Evolutionary conservation across 2,113 vertebrate species (phyloP).

Genomic region (Scortum barcoo): DNA sequence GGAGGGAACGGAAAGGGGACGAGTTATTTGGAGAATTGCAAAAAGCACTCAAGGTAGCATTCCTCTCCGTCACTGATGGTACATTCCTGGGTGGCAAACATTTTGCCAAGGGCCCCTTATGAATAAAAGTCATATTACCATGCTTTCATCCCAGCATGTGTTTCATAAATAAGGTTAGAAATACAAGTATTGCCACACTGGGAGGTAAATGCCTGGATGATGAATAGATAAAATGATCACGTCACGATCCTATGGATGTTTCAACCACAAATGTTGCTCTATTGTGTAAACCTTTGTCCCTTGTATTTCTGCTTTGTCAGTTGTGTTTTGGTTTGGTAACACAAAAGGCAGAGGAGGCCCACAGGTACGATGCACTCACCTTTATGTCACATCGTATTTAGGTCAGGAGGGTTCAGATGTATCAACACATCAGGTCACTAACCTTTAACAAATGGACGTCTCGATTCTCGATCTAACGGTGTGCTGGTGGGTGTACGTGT

Average conservation of each 20-base stretch:
- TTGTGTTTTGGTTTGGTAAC: slow-evolving; percentile 37
- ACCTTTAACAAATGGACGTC: slow-evolving; percentile 49
- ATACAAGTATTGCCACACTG: not conserved
- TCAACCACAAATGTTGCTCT: not conserved
- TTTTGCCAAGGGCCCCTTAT: slow-evolving; percentile 15
- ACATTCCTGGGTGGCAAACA: slow-evolving; percentile 14
- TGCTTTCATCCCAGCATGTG: not conserved
- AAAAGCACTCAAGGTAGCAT: slow-evolving; percentile 17
- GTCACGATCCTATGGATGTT: not conserved
- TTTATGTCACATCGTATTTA: slow-evolving; percentile 78
- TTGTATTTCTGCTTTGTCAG: slow-evolving; percentile 23
- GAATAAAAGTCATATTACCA: not conserved
- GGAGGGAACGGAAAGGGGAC: slow-evolving; percentile 4
- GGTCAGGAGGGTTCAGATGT: slow-evolving; percentile 53
- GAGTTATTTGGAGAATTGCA: slow-evolving; percentile 21
- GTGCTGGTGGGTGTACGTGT: slow-evolving; percentile 20
- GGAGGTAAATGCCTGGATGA: not conserved
- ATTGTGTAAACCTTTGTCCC: slow-evolving; percentile 32
- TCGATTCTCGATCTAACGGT: slow-evolving; percentile 10
- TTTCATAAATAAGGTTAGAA: not conserved
- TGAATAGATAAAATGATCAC: not conserved
- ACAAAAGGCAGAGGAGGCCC: slow-evolving; percentile 70
- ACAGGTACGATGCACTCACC: slow-evolving; percentile 71
- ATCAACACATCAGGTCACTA: slow-evolving; percentile 58
- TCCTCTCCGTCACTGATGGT: slow-evolving; percentile 15